Conservation (phyloP, 2,113 vertebrate species). For the Rhabdomys dilectus region DNA sequence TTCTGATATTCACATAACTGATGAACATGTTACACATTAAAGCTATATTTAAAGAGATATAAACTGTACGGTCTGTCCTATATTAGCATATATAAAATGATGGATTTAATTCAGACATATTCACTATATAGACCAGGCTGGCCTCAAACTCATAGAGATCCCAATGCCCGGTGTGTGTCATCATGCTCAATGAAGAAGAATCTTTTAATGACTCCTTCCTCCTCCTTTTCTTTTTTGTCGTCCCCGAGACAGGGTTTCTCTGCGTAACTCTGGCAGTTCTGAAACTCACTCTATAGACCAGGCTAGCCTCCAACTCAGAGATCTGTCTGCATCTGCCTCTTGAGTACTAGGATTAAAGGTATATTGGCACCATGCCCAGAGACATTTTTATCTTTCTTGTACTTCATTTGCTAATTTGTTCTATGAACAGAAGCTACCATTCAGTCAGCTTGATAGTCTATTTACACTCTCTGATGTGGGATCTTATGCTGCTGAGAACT, state of each 20-base stretch:
- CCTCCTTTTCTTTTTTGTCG: no score
- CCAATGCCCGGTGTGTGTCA: not conserved
- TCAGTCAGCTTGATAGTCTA: not conserved
- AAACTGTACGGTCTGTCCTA: not conserved
- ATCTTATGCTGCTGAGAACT: not conserved
- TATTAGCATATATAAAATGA: not conserved
- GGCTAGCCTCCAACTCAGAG: no score
- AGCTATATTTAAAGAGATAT: not conserved
- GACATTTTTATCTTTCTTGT: not conserved
- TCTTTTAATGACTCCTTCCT: not conserved
- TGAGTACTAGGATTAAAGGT: not conserved
- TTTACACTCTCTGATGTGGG: not conserved
- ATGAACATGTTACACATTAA: not conserved
- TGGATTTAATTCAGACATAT: not conserved
- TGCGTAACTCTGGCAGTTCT: not conserved
- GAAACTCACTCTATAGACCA: not conserved
- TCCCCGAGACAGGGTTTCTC: not conserved
- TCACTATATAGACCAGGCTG: not conserved
- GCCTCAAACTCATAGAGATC: not conserved
- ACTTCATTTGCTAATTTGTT: slow-evolving; percentile 47
- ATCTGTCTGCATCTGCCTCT: not conserved
- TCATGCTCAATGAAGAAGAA: not conserved
- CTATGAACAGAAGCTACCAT: not conserved
- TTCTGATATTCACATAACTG: not conserved
- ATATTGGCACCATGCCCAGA: not conserved